phyloP scores from a whole-genome alignment of 2,797 vertebrate genomes.

The Vultur gryphus region DNA sequence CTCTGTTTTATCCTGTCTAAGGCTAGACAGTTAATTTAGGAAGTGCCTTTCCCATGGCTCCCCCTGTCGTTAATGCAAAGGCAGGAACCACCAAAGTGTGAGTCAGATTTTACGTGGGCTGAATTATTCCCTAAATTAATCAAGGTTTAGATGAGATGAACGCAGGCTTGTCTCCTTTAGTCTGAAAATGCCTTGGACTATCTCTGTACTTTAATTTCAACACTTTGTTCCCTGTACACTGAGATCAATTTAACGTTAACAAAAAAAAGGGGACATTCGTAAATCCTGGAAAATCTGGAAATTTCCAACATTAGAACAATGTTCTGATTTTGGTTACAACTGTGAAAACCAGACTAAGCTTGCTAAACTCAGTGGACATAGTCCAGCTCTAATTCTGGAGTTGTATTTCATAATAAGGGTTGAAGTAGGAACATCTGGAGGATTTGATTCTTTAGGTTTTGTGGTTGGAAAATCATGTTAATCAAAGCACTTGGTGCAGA shows the following conservation, averaged over 20 bases:
- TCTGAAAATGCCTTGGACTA: background rate
- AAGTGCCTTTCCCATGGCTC: conserved; percentile 9
- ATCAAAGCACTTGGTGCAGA: background rate
- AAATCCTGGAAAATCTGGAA: background rate
- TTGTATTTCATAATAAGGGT: background rate
- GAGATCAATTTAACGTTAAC: background rate
- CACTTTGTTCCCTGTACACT: background rate
- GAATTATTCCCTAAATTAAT: background rate
- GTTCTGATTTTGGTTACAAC: conserved; percentile 1
- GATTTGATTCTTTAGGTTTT: background rate
- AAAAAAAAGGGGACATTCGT: background rate
- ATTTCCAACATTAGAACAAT: background rate
- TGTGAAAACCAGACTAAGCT: background rate
- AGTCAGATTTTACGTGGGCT: background rate
- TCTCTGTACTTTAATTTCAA: background rate
- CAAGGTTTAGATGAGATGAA: background rate
- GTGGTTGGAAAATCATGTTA: background rate
- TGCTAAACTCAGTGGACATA: background rate
- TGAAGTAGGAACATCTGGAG: conserved; percentile 16
- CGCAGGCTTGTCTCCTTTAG: background rate
- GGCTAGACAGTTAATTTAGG: background rate
- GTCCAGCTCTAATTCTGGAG: conserved; percentile 7
- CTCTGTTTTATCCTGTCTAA: conserved; percentile 28
- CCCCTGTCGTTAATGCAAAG: background rate
- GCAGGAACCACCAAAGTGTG: background rate